These are phyloP conservation scores for Indri indri DNA, from an alignment of 2,113 vertebrate species.

Conservation along the genomic window DNA sequence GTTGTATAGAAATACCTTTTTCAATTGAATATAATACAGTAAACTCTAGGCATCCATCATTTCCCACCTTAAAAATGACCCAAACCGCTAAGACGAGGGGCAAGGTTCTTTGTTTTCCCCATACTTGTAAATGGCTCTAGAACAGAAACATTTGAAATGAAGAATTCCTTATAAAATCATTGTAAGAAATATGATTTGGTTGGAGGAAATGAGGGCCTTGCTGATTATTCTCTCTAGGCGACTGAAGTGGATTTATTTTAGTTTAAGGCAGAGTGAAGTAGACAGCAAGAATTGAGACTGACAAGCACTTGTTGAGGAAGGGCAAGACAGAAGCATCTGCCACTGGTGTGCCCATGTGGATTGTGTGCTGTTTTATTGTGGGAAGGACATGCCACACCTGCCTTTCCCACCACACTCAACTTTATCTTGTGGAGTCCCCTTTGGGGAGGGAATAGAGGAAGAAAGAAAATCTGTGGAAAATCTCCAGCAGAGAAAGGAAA, in stretches of 20 bases:
- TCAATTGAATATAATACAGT: background rate
- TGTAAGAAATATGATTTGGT: background rate
- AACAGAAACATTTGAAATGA: background rate
- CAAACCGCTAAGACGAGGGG: background rate
- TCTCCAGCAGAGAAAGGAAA: background rate
- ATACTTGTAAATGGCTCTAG: background rate
- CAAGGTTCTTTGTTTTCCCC: background rate
- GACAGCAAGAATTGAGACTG: background rate
- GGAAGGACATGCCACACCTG: background rate
- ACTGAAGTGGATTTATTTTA: background rate
- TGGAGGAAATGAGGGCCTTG: background rate
- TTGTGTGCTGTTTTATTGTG: accelerated
- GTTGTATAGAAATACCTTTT: background rate
- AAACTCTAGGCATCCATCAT: background rate
- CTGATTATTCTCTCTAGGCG: too few species aligned
- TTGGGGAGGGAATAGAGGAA: background rate
- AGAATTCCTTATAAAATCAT: background rate
- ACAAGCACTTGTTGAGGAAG: background rate
- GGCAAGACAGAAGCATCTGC: background rate
- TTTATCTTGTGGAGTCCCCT: background rate
- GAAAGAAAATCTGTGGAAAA: background rate
- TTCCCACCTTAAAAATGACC: background rate
- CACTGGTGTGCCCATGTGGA: background rate
- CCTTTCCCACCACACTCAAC: background rate
- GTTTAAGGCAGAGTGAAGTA: background rate